Evolutionary conservation across 2,888 invertebrate genomes (phyloP), one percentile per base, ranked within the genome.

Genomic region (Galeruca laticollis): DNA sequence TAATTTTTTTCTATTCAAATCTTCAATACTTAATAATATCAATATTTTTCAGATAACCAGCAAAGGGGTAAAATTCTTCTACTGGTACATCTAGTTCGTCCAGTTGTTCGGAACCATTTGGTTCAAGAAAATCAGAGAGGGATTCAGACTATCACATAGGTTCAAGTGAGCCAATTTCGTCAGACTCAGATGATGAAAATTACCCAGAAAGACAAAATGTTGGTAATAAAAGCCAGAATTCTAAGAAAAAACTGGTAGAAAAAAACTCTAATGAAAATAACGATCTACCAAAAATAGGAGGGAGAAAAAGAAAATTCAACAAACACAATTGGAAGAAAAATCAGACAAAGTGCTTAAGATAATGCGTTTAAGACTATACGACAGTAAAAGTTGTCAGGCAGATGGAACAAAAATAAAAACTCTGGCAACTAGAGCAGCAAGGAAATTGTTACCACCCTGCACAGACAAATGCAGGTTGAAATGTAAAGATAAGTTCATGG

Each of bases 401-500:
- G n/a, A n/a, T n/a, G n/a, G n/a, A n/a, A n/a, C n/a, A n/a, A n/a
- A n/a, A n/a, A n/a, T n/a, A n/a, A 51, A 70, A 57, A 59, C 60
- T 33, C 49, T n/a, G 37, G 31, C 31, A 20, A 64, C 35, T 26
- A 49, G 60, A 43, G 49, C 18, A 18, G 20, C 49, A 60, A 68
- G 51, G 33, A 62, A 56, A 31, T 15, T 63, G 26, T 26, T 63
- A 26, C 64, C 60, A 2, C 68, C 69, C 11, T 69, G 69, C 40
- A 57, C 31, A 21, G 59, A 72, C 20, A 66, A 62, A 57, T 70
- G 70, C 21, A 33, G 52, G 15, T 35, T 72, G 31, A 72, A 72
- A 54, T 69, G 69, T 65, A 57, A 11, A 21, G 63, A 60, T 37
- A 69, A 62, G 59, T 49, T 72, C 15, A 37, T 40, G n/a, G 66